Conservation (phyloP, 1,140 invertebrate species). For the Arion vulgaris region DNA sequence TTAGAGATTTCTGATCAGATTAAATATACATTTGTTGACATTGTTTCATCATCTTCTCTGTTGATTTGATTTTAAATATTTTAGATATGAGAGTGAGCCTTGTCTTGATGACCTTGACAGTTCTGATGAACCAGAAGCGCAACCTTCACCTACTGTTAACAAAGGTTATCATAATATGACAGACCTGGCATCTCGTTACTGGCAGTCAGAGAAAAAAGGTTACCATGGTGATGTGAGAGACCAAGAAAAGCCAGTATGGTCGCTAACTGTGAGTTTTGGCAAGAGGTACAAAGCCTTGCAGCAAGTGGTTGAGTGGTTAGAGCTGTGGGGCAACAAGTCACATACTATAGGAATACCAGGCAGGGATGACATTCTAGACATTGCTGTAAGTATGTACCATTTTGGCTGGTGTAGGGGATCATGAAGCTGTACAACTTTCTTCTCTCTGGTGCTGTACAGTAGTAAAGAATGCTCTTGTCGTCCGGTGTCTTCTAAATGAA, state of each 20-base stretch:
- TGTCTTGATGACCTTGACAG: slow-evolving; percentile 40
- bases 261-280: slow-evolving; percentile 64
- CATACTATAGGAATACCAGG: slow-evolving; percentile 55
- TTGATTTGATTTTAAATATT: slow-evolving; percentile 3
- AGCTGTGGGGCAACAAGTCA: slow-evolving; percentile 62
- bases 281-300: slow-evolving; percentile 58
- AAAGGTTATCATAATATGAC: slow-evolving; percentile 49
- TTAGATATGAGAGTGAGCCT: slow-evolving; percentile 48
- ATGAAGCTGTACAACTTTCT: too few relatives aligned
- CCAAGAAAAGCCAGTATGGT: slow-evolving; percentile 44
- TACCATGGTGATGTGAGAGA: slow-evolving; percentile 39
- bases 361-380: slow-evolving; percentile 36
- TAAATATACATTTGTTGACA: too few relatives aligned
- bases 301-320: slow-evolving; percentile 66
- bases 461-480: too few relatives aligned
- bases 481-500: too few relatives aligned
- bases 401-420: too few relatives aligned
- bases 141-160: background rate
- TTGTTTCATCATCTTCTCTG: too few relatives aligned
- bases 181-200: slow-evolving; percentile 54
- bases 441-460: too few relatives aligned
- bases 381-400: slow-evolving; percentile 18
- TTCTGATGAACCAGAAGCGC: background rate
- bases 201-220: slow-evolving; percentile 57
- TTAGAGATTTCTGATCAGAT: too few relatives aligned